phyloP scores from a whole-genome alignment of 1,140 invertebrate genomes.

The Dendroctonus ponderosae region DNA sequence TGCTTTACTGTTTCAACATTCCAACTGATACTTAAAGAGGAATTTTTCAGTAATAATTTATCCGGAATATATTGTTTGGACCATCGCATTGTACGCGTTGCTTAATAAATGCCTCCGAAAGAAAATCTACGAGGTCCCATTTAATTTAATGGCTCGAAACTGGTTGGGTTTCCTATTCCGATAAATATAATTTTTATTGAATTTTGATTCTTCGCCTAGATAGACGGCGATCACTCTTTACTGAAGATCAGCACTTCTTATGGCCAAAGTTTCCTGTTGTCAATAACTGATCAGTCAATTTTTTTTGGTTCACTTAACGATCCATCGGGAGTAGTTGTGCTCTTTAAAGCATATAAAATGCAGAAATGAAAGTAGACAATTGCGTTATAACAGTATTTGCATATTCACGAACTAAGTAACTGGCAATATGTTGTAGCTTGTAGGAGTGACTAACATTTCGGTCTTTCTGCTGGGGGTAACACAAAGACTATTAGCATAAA shows the following conservation, averaged over 20 bases:
- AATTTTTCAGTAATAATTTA: constrained; percentile 2
- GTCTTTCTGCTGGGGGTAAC: not conserved
- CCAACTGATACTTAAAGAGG: not conserved
- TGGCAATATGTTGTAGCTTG: not conserved
- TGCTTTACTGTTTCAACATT: constrained; percentile 10
- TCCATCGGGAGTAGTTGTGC: not conserved
- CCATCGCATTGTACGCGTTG: constrained; percentile 5
- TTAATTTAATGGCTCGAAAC: constrained; percentile 21
- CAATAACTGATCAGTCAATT: not conserved
- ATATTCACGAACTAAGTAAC: constrained; percentile 5
- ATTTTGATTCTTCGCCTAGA: constrained; percentile 12
- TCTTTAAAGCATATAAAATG: constrained; percentile 1
- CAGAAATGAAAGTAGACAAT: constrained; percentile 5
- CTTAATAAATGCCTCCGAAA: constrained; percentile 14
- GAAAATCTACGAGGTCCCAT: constrained; percentile 16
- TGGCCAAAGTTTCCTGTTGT: constrained; percentile 1
- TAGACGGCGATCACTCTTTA: constrained; percentile 13
- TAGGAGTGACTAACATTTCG: constrained; percentile 11
- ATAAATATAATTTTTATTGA: constrained; percentile 8
- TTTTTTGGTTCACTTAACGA: not conserved
- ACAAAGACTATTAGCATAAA: no score
- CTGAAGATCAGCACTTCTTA: constrained; percentile 9
- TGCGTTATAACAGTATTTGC: constrained; percentile 5
- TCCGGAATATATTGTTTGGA: constrained; percentile 14
- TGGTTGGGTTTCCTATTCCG: constrained; percentile 16